These are phyloP conservation scores for Eucera pruinosa DNA, from an alignment of 2,888 invertebrate genomes.

Conservation along the genomic window DNA sequence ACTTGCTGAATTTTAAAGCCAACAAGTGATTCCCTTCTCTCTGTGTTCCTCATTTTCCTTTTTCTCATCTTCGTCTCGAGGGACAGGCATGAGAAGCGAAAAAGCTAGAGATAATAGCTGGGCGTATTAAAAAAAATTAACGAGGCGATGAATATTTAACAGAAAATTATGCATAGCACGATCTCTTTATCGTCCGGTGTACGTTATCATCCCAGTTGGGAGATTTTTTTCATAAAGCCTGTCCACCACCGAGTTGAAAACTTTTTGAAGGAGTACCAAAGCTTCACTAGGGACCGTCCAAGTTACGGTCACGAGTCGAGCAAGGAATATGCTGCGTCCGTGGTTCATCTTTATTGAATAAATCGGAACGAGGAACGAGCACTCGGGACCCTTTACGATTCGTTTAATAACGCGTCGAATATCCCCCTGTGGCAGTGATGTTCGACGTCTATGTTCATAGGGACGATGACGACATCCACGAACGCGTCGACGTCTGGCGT, in stretches of 20 bases:
- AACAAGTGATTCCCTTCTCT: neutral
- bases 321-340: conserved; percentile 25
- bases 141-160: conserved; percentile 61
- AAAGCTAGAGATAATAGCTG: conserved; percentile 29
- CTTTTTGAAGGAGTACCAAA: neutral
- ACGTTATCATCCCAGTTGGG: conserved; percentile 25
- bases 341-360: conserved; percentile 41
- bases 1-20: conserved; percentile 16
- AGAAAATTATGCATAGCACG: conserved; percentile 59
- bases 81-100: neutral
- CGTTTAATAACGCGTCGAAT: conserved; percentile 33
- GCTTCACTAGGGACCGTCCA: neutral
- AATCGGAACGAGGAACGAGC: conserved; percentile 17
- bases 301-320: conserved; percentile 41
- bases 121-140: conserved; percentile 52
- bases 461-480: neutral
- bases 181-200: conserved; percentile 49
- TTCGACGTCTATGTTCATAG: neutral
- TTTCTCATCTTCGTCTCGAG: neutral
- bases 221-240: conserved; percentile 50
- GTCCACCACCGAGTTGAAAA: conserved; percentile 16
- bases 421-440: conserved; percentile 3
- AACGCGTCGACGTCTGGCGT: neutral
- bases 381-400: conserved; percentile 28
- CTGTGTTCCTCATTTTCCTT: neutral